Evolutionary conservation across 92 coral and sea anemone species (phyloP).

Genomic region (Zoanthus sociatus): DNA sequence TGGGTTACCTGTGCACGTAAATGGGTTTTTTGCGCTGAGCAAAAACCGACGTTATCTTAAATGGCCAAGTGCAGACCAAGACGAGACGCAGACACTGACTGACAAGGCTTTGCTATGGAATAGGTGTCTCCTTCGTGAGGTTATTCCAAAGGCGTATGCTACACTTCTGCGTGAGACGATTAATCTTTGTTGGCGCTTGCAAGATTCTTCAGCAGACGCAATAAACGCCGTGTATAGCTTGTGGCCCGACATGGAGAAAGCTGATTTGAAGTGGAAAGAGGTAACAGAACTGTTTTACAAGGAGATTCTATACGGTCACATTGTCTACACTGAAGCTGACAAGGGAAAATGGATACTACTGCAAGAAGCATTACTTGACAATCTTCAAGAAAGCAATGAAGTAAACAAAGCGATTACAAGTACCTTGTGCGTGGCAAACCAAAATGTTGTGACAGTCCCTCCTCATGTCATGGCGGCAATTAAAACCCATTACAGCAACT

Average conservation of each 20-base stretch:
- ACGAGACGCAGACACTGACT: conserved; percentile 55
- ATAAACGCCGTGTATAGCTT: neutral
- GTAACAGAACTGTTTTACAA: conserved; percentile 42
- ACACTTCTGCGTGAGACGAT: conserved; percentile 61
- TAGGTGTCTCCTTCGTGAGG: conserved; percentile 72
- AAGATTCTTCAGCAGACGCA: neutral
- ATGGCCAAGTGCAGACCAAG: conserved; percentile 82
- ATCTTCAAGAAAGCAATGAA: conserved; percentile 9
- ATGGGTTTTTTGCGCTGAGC: conserved; percentile 85
- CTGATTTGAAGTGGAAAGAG: conserved; percentile 56
- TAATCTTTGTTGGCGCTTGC: neutral
- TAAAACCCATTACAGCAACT: neutral
- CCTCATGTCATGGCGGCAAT: conserved; percentile 56
- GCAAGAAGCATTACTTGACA: conserved; percentile 49
- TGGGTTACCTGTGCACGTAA: conserved; percentile 85
- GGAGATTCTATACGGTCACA: conserved; percentile 20
- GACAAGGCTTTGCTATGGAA: conserved; percentile 84
- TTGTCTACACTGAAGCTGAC: conserved; percentile 56
- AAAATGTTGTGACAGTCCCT: conserved; percentile 70
- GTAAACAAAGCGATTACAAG: neutral
- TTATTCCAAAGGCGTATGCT: conserved; percentile 74
- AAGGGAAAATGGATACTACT: conserved; percentile 77
- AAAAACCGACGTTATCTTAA: conserved; percentile 85
- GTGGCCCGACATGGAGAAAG: conserved; percentile 12
- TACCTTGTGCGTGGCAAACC: conserved; percentile 2